Evolutionary conservation across 2,113 vertebrate species (phyloP).

Genomic region (Campylomormyrus tamandua): DNA sequence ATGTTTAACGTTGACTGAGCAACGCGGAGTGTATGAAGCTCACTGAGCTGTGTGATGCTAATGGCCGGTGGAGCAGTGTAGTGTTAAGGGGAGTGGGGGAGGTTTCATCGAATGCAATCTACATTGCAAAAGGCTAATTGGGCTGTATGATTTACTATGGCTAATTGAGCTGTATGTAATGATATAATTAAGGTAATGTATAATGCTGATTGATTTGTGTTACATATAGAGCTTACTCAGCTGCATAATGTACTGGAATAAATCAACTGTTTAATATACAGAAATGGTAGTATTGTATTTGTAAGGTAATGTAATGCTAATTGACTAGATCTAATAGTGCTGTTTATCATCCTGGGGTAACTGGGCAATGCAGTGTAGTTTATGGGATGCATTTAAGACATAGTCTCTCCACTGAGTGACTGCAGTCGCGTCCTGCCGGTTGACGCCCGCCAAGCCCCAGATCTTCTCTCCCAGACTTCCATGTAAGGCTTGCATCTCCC

Average conservation of each 20-base stretch:
- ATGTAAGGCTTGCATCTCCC: conserved; percentile 51
- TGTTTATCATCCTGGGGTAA: neutral
- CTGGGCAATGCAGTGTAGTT: neutral
- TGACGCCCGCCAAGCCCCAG: conserved; percentile 10
- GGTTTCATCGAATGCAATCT: neutral
- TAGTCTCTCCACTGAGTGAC: neutral
- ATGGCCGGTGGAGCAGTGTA: neutral
- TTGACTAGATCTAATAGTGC: neutral
- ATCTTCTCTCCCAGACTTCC: conserved; percentile 42
- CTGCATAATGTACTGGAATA: neutral
- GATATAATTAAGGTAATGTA: neutral
- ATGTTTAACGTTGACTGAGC: neutral
- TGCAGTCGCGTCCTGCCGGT: conserved; percentile 16
- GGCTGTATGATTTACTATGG: neutral
- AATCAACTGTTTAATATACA: neutral
- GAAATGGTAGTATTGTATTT: neutral
- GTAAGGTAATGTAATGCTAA: neutral
- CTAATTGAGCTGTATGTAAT: neutral
- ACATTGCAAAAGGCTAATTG: neutral
- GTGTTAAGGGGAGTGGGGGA: neutral
- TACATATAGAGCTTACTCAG: neutral
- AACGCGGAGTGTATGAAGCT: neutral
- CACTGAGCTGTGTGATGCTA: neutral
- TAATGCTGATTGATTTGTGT: neutral
- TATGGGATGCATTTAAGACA: neutral